Base-by-base conservation (phyloP, 2,797 vertebrate species). In the Coendou prehensilis region DNA sequence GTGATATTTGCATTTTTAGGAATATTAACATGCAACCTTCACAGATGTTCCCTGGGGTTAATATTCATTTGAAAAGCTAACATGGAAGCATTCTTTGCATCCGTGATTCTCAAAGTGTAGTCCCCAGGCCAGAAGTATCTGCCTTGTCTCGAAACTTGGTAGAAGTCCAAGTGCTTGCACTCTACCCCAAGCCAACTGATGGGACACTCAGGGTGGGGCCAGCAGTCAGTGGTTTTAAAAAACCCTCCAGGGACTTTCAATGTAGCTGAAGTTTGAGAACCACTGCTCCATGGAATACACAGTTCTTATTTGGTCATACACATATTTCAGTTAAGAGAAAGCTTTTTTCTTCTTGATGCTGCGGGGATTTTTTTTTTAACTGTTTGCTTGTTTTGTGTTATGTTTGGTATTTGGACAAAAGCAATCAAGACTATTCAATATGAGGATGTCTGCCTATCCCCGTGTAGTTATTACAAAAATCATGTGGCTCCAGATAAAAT, bases 11-110 rank as follows among this genome's bases (percentile, higher is more conserved):
- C 50, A 86, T 63, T 59, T 79, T 95, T 85, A 50, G 33, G 30
- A 87, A 75, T 93, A 87, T 73, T 89, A 81, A 90, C n/a, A 52
- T 92, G 28, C 41, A 78, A 41, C 37, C 76, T 69, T 92, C 64
- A 93, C 5, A 83, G 41, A 82, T 33, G 56, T 15, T 63, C 47
- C 83, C 13, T 69, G 28, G 28, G 33, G 61, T 89, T 86, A 95
- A 86, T 69, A 57, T 64, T 85, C 45, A 56, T 37, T 87, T 88
- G 82, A 87, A 81, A 97, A 63, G 73, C 50, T 89, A 89, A 78
- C 69, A 33, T 6, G 52, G 57, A 93, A 91, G 88, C 22, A 50
- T 41, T 73, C 18, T 95, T 69, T 14, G 20, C 30, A 87, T 56
- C 56, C 54, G 15, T 56, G 4, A 71, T 87, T 89, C 63, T 91